phyloP scores from a whole-genome alignment of 2,113 vertebrate genomes.

The Pachycephala philippinensis region DNA sequence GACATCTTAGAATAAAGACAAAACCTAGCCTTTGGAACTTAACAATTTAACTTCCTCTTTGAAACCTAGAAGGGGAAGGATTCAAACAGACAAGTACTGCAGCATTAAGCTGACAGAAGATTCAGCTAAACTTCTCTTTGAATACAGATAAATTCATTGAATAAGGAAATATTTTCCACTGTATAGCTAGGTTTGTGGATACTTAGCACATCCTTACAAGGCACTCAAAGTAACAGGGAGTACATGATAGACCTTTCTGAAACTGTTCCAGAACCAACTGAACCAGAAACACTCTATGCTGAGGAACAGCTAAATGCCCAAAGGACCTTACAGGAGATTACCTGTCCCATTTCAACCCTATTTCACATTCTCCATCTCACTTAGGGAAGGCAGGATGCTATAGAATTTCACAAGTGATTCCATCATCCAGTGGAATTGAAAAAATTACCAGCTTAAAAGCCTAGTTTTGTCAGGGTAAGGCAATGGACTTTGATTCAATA shows the following conservation, averaged over 20 bases:
- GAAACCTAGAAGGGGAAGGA: background rate
- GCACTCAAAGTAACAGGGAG: background rate
- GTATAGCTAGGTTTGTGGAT: background rate
- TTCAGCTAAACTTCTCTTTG: background rate
- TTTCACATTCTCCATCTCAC: background rate
- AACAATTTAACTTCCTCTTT: background rate
- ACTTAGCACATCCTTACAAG: background rate
- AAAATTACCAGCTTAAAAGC: background rate
- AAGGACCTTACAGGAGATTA: background rate
- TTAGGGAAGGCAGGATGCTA: background rate
- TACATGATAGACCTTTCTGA: background rate
- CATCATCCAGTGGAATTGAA: background rate
- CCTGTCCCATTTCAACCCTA: background rate
- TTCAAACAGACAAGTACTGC: background rate
- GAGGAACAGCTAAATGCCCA: background rate
- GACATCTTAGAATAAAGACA: background rate
- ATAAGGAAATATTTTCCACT: background rate
- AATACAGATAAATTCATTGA: background rate
- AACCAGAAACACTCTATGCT: background rate
- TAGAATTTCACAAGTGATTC: background rate
- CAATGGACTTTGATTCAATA: background rate
- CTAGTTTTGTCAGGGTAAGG: background rate
- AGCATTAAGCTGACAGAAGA: background rate
- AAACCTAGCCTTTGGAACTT: background rate
- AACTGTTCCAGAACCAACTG: background rate